Evolutionary conservation across 2,113 vertebrate species (phyloP).

Genomic region (Origma solitaria): DNA sequence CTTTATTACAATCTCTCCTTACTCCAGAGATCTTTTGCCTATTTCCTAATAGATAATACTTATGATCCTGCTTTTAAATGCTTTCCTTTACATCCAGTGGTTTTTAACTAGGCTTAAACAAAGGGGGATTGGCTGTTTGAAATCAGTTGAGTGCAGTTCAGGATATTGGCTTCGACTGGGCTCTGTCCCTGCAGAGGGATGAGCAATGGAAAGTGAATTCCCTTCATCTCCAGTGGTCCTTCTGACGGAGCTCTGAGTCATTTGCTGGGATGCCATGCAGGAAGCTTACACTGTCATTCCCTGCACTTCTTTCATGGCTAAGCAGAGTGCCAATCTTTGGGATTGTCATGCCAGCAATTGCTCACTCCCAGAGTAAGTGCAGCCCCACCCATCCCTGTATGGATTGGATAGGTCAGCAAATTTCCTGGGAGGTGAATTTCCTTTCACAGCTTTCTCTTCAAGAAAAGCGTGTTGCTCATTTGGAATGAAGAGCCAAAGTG

Average conservation of each 20-base stretch:
- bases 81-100: not conserved
- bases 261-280: not conserved
- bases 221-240: not conserved
- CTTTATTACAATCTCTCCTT: not conserved
- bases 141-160: not conserved
- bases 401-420: not conserved
- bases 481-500: not conserved
- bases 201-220: not conserved
- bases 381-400: not conserved
- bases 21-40: not conserved
- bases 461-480: not conserved
- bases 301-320: not conserved
- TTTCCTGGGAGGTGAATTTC: not conserved
- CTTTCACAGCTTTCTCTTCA: not conserved
- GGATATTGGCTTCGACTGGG: not conserved
- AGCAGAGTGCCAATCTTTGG: not conserved
- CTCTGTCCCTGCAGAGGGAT: not conserved
- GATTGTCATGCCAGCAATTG: not conserved
- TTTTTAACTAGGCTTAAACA: not conserved
- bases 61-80: not conserved
- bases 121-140: not conserved
- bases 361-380: not conserved
- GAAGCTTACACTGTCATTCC: not conserved
- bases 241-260: conserved; percentile 28
- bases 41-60: not conserved